Evolutionary conservation across 2,113 vertebrate species (phyloP), one percentile per base, ranked within the genome.

Genomic region (Girardinichthys multiradiatus): DNA sequence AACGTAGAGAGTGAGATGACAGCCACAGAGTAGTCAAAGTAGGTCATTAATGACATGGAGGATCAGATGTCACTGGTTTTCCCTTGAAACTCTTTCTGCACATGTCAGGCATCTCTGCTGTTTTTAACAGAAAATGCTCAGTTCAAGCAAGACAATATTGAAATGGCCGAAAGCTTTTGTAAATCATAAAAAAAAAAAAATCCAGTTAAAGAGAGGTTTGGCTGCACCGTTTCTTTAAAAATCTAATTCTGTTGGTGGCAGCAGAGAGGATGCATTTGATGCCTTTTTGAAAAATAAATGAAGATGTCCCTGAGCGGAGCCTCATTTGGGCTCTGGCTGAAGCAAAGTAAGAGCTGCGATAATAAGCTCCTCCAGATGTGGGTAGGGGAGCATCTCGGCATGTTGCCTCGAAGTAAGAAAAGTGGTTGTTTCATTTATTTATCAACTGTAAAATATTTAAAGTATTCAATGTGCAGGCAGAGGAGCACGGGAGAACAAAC

Each of bases 371-470:
- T 70, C 69, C 75, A 77, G 78, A 70, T 54, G 48, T 82, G 83
- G 76, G 78, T 85, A 77, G 48, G 51, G 60, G 57, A 80, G 77
- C 51, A 79, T 85, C 74, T 82, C 58, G 72, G 80, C 51, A 70
- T 30, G 13, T 72, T 74, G 71, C 72, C 58, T 68, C 86, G 74
- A 85, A 86, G 80, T 87, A 88, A 76, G 81, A 88, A 92, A 93
- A 85, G 83, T 92, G 74, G 85, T 82, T 86, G 82, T 89, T 91
- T 91, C 86, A 93, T 91, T 91, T 93, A 93, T 93, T 93, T 91
- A 93, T 91, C 89, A 86, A 90, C 83, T 83, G 64, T 93, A 54
- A 92, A 93, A 91, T 89, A 93, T 93, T 89, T 84, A 92, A 87
- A 72, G 76, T 75, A 87, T 87, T 92, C 82, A 91, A 90, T 90